Percentiles rank a stretch among this genome's conserved stretches.
Evolutionary conservation across 2,888 invertebrate genomes (phyloP).

Genomic region (Drosophila neonasuta): DNA sequence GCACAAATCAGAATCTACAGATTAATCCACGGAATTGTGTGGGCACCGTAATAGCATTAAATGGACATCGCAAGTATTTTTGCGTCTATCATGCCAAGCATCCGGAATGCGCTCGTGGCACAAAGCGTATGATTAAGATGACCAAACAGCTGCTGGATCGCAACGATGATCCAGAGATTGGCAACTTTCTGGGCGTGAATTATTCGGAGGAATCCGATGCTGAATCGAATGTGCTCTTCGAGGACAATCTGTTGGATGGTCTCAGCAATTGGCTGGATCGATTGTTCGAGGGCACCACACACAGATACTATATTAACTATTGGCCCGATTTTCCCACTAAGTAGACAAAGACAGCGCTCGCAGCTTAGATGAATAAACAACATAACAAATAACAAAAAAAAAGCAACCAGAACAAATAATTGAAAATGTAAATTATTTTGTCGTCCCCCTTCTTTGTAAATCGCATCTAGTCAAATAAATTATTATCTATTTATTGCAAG

Average conservation of each 20-base stretch:
- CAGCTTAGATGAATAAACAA: neutral
- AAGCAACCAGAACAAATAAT: slow-evolving; percentile 8
- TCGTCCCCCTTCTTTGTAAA: slow-evolving; percentile 38
- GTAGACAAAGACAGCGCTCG: slow-evolving; percentile 81
- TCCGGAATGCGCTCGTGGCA: slow-evolving; percentile 88
- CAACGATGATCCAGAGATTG: slow-evolving; percentile 88
- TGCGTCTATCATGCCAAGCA: slow-evolving; percentile 99
- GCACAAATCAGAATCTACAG: slow-evolving; percentile 90
- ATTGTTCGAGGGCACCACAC: slow-evolving; percentile 97
- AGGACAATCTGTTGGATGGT: slow-evolving; percentile 93
- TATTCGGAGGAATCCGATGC: slow-evolving; percentile 85
- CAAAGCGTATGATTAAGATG: slow-evolving; percentile 89
- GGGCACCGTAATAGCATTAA: slow-evolving; percentile 96
- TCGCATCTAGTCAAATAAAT: slow-evolving; percentile 56
- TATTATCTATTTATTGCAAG: slow-evolving; percentile 23
- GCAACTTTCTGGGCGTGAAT: slow-evolving; percentile 93
- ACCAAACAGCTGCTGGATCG: slow-evolving; percentile 84
- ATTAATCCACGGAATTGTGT: slow-evolving; percentile 98
- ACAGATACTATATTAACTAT: slow-evolving; percentile 97
- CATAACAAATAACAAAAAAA: neutral
- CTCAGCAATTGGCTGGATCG: slow-evolving; percentile 98
- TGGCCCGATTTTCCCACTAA: slow-evolving; percentile 98
- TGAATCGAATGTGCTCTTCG: slow-evolving; percentile 84
- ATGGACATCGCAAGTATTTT: slow-evolving; percentile 98
- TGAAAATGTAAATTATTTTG: slow-evolving; percentile 47